Evolutionary conservation across 1,140 invertebrate genomes (phyloP), one percentile per base, ranked within the genome.

Genomic region (Thaumatotibia leucotreta): DNA sequence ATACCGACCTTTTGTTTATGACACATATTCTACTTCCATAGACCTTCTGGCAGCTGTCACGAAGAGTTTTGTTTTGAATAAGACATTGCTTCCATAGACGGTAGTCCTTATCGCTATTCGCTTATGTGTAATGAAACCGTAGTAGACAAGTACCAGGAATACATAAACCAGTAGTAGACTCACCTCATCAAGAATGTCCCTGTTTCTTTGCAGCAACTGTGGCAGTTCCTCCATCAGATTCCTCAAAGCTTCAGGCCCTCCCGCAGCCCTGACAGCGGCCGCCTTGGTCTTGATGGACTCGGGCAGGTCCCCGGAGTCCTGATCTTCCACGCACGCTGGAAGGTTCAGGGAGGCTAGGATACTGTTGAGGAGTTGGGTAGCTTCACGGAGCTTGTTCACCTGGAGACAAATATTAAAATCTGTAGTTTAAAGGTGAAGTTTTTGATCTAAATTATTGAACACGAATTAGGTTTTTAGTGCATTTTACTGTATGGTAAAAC

Each of bases 111-210:
- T n/a, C n/a, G n/a, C n/a, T n/a, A n/a, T n/a, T n/a, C n/a, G n/a
- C n/a, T n/a, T n/a, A 39, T 39, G 14, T 39, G 14, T 39, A 14
- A 4, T 17, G 35, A 8, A 14, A 11, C 32, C n/a, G 3, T 39
- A 17, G 35, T n/a, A 17, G 35, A 39, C 58, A 31, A 1, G 11
- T 2, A 11, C 14, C 4, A 11, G 11, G 4, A 6, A 9, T 9
- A 61, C n/a, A 31, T 1, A 22, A 10, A 11, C 14, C 4, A 11
- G 11, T 3, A 6, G 17, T 9, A 61, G 6, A 61, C 23, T 64
- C n/a, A 97, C 96, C 93, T 99, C 98, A 84, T 98, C 95, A 0
- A 99, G 92, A 70, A 99, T 99, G 89, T 99, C 98, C 66, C 95
- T 95, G 91, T 99, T 99, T 66, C 98, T 93, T 83, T 96, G 95